Conservation (phyloP, 2,888 invertebrate species). For the Drosophila tanythrix region DNA sequence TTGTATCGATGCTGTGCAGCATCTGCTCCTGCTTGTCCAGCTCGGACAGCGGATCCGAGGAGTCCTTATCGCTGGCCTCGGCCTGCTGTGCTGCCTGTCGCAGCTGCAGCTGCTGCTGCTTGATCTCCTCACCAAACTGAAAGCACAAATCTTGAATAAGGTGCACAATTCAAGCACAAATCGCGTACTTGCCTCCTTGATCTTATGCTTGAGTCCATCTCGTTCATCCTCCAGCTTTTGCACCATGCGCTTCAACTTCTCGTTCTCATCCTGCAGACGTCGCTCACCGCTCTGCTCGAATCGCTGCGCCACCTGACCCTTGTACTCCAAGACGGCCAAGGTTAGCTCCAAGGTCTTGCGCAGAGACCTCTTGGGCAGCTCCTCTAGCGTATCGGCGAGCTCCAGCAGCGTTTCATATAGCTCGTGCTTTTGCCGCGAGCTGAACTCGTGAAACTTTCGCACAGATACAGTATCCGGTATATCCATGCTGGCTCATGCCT, state of each 20-base stretch:
- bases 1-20: conserved; percentile 86
- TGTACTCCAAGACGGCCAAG: conserved; percentile 80
- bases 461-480: conserved; percentile 81
- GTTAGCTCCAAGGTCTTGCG: conserved; percentile 83
- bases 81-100: conserved; percentile 76
- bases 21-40: conserved; percentile 86
- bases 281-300: conserved; percentile 68
- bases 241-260: conserved; percentile 82
- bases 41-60: conserved; percentile 86
- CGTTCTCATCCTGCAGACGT: conserved; percentile 81
- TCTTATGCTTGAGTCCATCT: conserved; percentile 70
- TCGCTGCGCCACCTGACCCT: conserved; percentile 78
- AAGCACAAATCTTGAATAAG: background rate
- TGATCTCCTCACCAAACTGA: conserved; percentile 82
- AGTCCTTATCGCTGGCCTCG: conserved; percentile 84
- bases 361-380: conserved; percentile 82
- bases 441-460: conserved; percentile 79
- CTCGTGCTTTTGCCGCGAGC: conserved; percentile 79
- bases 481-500: conserved; percentile 75
- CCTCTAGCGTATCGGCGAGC: conserved; percentile 73
- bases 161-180: too few relatives aligned
- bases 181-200: conserved; percentile 70
- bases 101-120: conserved; percentile 77
- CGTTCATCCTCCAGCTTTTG: conserved; percentile 82
- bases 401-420: conserved; percentile 80